Percentiles rank a stretch among this genome's conserved stretches.
Conservation (phyloP, 1,140 invertebrate species). For the Leptinotarsa defecta region DNA sequence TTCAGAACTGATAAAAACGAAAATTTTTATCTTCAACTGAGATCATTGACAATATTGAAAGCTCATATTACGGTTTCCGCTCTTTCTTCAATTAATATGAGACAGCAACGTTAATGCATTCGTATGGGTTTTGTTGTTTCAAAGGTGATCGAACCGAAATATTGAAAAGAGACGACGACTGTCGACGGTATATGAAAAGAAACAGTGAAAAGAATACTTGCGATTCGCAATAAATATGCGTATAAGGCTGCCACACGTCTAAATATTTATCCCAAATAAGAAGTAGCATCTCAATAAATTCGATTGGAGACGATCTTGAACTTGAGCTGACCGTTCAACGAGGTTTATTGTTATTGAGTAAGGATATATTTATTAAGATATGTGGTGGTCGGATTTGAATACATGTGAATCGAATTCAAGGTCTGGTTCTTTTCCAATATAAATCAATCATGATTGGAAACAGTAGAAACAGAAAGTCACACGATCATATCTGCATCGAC, state of each 20-base stretch:
- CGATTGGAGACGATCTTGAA: neutral
- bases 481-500: no score
- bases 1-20: no score
- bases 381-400: neutral
- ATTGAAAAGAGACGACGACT: neutral
- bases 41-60: no score
- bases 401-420: no score
- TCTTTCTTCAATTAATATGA: no score
- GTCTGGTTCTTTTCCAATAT: no score
- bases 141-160: neutral
- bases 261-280: slow-evolving; percentile 9
- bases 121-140: neutral
- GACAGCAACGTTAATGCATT: no score
- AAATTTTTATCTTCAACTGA: no score
- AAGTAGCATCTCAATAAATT: slow-evolving; percentile 3
- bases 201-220: neutral
- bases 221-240: neutral
- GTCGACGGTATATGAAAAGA: neutral
- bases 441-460: no score
- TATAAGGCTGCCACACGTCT: neutral
- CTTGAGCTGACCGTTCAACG: neutral
- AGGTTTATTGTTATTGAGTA: slow-evolving; percentile 4
- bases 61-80: no score
- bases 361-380: neutral
- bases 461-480: no score